Percentiles rank a stretch among this genome's conserved stretches.
phyloP scores from a whole-genome alignment of 92 coral and sea anemone species.

The Parazoanthus swiftii region DNA sequence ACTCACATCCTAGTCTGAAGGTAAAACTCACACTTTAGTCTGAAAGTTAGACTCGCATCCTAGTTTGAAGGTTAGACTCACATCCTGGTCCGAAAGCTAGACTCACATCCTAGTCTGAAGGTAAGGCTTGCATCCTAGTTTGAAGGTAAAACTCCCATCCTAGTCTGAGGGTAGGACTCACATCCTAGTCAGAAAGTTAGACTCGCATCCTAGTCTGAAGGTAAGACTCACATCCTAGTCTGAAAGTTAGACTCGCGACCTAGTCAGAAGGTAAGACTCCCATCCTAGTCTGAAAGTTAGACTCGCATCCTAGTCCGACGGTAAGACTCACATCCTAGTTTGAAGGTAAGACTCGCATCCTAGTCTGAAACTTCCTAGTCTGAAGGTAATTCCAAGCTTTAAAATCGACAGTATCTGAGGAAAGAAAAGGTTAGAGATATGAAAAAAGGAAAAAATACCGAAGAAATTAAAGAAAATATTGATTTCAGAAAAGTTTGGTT shows the following conservation, averaged over 20 bases:
- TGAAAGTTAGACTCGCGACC: background rate
- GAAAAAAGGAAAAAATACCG: background rate
- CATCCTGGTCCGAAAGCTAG: background rate
- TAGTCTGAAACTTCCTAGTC: background rate
- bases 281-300: slow-evolving; percentile 26
- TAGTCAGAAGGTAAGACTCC: slow-evolving; percentile 9
- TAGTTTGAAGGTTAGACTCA: background rate
- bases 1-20: background rate
- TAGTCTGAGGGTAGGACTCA: background rate
- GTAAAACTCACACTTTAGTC: background rate
- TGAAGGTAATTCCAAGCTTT: background rate
- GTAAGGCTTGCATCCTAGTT: background rate
- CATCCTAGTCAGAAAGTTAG: background rate
- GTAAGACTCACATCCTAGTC: background rate
- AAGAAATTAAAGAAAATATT: too few relatives aligned
- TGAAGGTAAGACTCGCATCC: background rate
- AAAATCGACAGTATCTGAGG: too few relatives aligned
- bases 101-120: background rate
- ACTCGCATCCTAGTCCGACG: slow-evolving; percentile 16
- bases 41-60: background rate
- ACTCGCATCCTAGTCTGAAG: background rate
- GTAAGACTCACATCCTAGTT: background rate
- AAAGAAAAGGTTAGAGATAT: too few relatives aligned
- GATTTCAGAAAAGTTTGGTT: too few relatives aligned
- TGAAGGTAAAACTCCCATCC: background rate